phyloP scores from a whole-genome alignment of 2,113 vertebrate species.

The Saguinus midas region DNA sequence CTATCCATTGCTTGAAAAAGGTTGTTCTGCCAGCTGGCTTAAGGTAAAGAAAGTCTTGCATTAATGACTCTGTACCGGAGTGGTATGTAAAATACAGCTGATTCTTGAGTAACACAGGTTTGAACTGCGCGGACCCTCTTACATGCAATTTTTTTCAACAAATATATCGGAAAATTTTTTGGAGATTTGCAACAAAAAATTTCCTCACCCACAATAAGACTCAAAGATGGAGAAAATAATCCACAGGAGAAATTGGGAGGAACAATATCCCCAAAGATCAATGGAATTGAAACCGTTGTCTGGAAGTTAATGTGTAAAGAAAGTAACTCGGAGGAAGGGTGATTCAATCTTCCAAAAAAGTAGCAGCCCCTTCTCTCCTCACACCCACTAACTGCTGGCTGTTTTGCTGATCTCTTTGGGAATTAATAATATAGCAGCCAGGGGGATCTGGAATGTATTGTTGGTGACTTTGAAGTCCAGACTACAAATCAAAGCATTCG shows the following conservation, averaged over 20 bases:
- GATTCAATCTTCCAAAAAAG: constrained; percentile 34
- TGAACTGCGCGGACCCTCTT: not conserved
- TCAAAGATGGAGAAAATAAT: not conserved
- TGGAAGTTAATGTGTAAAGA: constrained; percentile 21
- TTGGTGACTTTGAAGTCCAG: constrained; percentile 60
- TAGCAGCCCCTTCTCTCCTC: constrained; percentile 2
- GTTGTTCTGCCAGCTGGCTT: not conserved
- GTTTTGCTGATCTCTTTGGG: constrained; percentile 44
- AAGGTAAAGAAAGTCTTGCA: not conserved
- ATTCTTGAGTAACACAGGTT: not conserved
- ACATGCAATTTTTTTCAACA: not conserved
- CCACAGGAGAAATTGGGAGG: not conserved
- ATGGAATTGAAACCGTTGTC: constrained; percentile 30
- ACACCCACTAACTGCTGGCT: constrained; percentile 46
- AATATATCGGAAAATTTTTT: not conserved
- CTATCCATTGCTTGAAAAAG: not conserved
- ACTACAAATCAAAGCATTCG: constrained; percentile 46
- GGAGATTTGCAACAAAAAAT: not conserved
- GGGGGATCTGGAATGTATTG: constrained; percentile 53
- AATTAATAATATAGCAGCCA: constrained; percentile 52
- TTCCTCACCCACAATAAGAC: too few relatives aligned
- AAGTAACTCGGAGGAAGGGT: constrained; percentile 44
- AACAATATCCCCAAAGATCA: not conserved
- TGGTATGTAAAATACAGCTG: not conserved
- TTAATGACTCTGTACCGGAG: too few relatives aligned